These are phyloP conservation scores for Chlorodrepanis virens DNA, from an alignment of 2,113 vertebrate species.

Conservation along the genomic window DNA sequence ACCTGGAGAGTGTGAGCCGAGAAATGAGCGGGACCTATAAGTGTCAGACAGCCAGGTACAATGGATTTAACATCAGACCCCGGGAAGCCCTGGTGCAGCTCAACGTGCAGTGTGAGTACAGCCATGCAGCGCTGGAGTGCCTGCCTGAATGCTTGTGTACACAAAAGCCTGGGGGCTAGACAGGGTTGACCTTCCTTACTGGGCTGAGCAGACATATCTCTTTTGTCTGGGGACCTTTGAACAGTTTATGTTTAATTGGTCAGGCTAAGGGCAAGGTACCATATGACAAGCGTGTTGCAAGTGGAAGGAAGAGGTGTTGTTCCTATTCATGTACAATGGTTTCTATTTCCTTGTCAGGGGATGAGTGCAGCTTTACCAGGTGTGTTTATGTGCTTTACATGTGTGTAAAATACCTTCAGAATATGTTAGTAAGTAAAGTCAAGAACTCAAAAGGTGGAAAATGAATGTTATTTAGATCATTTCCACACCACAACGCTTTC, in stretches of 20 bases:
- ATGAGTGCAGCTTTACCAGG: background rate
- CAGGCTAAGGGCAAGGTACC: background rate
- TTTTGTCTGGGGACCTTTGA: background rate
- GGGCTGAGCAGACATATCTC: background rate
- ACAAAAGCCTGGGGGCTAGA: background rate
- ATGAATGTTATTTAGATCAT: background rate
- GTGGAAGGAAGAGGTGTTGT: background rate
- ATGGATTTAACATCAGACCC: slow-evolving; percentile 94
- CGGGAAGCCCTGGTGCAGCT: slow-evolving; percentile 90
- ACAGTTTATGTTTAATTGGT: background rate
- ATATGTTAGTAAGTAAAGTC: background rate
- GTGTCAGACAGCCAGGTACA: slow-evolving; percentile 95
- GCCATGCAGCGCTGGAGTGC: background rate
- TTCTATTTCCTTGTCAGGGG: background rate
- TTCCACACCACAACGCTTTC: background rate
- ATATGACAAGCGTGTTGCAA: background rate
- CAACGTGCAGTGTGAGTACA: slow-evolving; percentile 92
- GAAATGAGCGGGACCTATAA: slow-evolving; percentile 92
- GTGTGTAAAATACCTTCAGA: background rate
- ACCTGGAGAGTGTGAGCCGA: slow-evolving; percentile 82
- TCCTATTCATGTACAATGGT: background rate
- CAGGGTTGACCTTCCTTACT: background rate
- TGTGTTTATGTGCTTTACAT: background rate
- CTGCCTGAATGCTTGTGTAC: background rate
- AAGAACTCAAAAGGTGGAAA: background rate